Conservation (phyloP, 2,113 vertebrate species). For the Pholis gunnellus region DNA sequence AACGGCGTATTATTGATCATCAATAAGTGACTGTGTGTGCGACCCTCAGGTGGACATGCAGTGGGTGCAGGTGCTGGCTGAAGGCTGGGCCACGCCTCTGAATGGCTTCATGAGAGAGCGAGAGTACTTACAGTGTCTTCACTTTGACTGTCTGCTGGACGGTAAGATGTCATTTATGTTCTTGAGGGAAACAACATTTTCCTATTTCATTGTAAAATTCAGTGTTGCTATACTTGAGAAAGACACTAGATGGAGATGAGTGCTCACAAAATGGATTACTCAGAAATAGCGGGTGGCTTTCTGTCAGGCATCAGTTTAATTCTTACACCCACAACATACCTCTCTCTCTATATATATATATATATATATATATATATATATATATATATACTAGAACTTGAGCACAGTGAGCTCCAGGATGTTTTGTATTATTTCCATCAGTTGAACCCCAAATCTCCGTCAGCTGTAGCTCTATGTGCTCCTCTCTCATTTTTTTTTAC, state of each 20-base stretch:
- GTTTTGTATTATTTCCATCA: background rate
- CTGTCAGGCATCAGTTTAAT: background rate
- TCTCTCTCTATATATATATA: background rate
- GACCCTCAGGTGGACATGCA: conserved; percentile 95
- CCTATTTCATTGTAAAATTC: background rate
- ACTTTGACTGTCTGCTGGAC: conserved; percentile 97
- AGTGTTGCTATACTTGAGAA: background rate
- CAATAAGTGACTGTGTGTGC: conserved; percentile 15
- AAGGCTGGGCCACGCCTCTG: conserved; percentile 98
- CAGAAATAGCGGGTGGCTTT: background rate
- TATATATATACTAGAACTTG: background rate
- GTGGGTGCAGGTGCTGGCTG: conserved; percentile 98
- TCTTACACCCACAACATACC: background rate
- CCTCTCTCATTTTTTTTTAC: background rate
- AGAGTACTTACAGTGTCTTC: conserved; percentile 97
- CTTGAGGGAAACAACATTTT: background rate
- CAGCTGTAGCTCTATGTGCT: background rate
- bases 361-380: background rate
- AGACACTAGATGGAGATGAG: conserved; percentile 46
- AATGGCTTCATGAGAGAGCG: conserved; percentile 98
- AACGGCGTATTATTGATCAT: background rate
- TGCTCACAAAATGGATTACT: background rate
- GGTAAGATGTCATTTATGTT: conserved; percentile 82
- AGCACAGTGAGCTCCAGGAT: background rate
- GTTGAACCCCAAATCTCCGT: background rate